phyloP scores from a whole-genome alignment of 2,113 vertebrate genomes.

The Sinocyclocheilus rhinocerous region DNA sequence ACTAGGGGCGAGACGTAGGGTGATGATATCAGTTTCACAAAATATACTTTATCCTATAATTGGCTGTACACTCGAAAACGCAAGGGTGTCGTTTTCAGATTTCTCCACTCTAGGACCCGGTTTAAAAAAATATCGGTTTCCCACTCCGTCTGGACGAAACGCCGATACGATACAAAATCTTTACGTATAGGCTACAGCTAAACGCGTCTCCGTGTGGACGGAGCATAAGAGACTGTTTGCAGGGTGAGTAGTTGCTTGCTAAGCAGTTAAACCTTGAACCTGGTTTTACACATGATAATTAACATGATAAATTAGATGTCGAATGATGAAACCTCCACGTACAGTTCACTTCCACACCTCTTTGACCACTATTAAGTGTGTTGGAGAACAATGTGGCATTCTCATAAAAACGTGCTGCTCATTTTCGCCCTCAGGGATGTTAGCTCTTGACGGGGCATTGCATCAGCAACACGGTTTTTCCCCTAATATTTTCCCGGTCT shows the following conservation, averaged over 20 bases:
- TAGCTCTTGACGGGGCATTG: constrained; percentile 45
- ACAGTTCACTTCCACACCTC: not conserved
- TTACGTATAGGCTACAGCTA: too few relatives aligned
- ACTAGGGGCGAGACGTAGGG: too few relatives aligned
- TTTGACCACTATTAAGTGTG: not conserved
- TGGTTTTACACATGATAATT: constrained; percentile 2
- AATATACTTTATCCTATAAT: too few relatives aligned
- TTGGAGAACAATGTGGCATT: constrained; percentile 1
- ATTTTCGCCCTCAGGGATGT: constrained; percentile 8
- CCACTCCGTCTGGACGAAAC: too few relatives aligned
- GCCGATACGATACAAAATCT: too few relatives aligned
- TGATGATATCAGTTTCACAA: too few relatives aligned
- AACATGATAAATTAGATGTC: constrained; percentile 14
- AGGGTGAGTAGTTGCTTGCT: not conserved
- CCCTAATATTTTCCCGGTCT: constrained; percentile 38
- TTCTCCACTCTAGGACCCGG: too few relatives aligned
- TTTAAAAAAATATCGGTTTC: too few relatives aligned
- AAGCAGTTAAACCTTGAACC: not conserved
- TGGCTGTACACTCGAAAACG: too few relatives aligned
- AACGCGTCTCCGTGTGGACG: too few relatives aligned
- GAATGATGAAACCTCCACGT: not conserved
- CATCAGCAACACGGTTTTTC: constrained; percentile 38
- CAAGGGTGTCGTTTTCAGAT: too few relatives aligned
- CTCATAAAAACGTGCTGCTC: not conserved
- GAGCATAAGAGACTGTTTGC: not conserved